These are phyloP conservation scores for Paedocypris sp. DNA, from an alignment of 2,113 vertebrate genomes.

Conservation along the genomic window DNA sequence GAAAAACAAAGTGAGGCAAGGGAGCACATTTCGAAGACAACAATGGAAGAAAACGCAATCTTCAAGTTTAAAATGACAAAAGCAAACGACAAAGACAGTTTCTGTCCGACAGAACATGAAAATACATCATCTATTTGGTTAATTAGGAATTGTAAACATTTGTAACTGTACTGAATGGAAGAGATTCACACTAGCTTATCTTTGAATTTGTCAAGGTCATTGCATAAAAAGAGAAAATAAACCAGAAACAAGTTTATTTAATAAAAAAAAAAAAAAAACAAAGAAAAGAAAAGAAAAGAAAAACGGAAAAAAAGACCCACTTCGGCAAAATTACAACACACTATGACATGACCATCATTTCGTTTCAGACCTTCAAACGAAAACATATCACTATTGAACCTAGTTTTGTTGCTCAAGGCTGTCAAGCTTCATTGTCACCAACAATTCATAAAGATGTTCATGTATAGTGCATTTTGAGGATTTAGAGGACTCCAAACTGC, in stretches of 20 bases:
- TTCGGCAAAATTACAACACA: constrained; percentile 51
- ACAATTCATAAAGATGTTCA: not conserved
- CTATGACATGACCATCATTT: constrained; percentile 40
- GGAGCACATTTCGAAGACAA: constrained; percentile 53
- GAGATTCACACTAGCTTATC: constrained; percentile 64
- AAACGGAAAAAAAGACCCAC: constrained; percentile 26
- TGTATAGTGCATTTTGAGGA: constrained; percentile 9
- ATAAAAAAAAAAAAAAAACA: constrained; percentile 30
- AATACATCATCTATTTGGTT: constrained; percentile 61
- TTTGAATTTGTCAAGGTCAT: constrained; percentile 60
- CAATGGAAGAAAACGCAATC: constrained; percentile 34
- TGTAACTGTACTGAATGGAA: constrained; percentile 58
- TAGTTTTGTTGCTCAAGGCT: not conserved
- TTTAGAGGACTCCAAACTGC: not conserved
- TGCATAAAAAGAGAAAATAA: constrained; percentile 50
- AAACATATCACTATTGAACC: not conserved
- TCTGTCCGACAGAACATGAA: constrained; percentile 43
- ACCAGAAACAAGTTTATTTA: constrained; percentile 47
- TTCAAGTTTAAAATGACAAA: constrained; percentile 61
- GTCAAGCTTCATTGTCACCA: constrained; percentile 6
- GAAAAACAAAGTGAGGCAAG: constrained; percentile 27
- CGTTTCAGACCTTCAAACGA: constrained; percentile 31
- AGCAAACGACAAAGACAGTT: constrained; percentile 42
- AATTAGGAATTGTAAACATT: constrained; percentile 65
- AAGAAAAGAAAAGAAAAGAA: constrained; percentile 32